Evolutionary conservation across 2,113 vertebrate species (phyloP).

Genomic region (Rattus rattus): DNA sequence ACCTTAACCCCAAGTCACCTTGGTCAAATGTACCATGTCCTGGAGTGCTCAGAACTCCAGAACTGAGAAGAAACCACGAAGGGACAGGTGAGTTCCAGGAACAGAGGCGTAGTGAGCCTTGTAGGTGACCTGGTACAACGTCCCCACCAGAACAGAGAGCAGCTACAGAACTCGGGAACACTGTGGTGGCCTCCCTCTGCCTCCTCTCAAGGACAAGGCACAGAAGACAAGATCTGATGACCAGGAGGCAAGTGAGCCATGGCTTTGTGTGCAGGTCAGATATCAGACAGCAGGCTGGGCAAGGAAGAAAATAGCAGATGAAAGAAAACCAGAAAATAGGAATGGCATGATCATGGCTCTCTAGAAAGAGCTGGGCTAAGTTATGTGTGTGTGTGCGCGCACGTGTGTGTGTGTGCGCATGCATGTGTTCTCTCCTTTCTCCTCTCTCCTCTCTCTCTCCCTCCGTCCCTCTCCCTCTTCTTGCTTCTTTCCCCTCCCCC

Average conservation of each 20-base stretch:
- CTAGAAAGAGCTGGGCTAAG: background rate
- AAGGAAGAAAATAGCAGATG: background rate
- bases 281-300: background rate
- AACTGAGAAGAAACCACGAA: background rate
- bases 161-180: background rate
- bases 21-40: background rate
- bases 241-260: background rate
- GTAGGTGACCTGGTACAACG: accelerated
- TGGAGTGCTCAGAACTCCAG: background rate
- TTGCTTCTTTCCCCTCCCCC: too few species aligned
- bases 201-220: background rate
- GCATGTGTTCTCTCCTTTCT: too few species aligned
- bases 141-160: accelerated
- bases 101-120: background rate
- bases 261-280: background rate
- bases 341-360: background rate
- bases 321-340: background rate
- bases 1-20: background rate
- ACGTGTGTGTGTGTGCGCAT: too few species aligned
- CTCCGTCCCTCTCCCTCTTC: too few species aligned
- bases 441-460: too few species aligned
- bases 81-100: background rate
- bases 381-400: background rate
- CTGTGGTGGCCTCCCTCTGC: background rate
- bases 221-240: background rate